phyloP scores from a whole-genome alignment of 2,888 invertebrate species.

The Lasius fuliginosus region DNA sequence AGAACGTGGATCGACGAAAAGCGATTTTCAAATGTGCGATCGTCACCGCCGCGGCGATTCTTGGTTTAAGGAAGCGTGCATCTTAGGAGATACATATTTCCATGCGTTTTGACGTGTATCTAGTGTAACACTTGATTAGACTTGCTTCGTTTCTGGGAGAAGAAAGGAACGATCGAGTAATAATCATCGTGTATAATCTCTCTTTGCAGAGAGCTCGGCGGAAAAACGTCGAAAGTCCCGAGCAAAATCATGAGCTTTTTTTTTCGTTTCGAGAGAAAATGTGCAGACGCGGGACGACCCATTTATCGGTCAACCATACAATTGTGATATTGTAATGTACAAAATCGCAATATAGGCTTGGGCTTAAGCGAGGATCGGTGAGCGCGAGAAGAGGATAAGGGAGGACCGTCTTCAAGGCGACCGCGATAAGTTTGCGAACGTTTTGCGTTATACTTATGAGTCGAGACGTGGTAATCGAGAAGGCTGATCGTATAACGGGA shows the following conservation, averaged over 20 bases:
- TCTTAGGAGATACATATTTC: not conserved
- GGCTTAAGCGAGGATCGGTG: slow-evolving; percentile 47
- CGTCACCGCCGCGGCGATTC: not conserved
- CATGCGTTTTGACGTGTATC: not conserved
- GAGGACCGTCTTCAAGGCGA: not conserved
- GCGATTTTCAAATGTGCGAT: slow-evolving; percentile 8
- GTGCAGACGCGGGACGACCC: slow-evolving; percentile 68
- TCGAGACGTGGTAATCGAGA: not conserved
- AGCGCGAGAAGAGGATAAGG: slow-evolving; percentile 41
- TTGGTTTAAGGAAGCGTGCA: too few relatives aligned
- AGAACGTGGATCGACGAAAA: slow-evolving; percentile 36
- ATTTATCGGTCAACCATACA: slow-evolving; percentile 77
- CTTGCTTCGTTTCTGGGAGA: not conserved
- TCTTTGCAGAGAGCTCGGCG: too few relatives aligned
- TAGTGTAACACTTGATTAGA: not conserved
- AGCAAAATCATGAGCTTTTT: not conserved
- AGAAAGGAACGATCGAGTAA: not conserved
- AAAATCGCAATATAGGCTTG: slow-evolving; percentile 80
- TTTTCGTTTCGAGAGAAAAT: not conserved
- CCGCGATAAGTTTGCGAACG: not conserved
- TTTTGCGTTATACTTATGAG: not conserved
- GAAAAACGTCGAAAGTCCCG: not conserved
- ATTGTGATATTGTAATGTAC: slow-evolving; percentile 86
- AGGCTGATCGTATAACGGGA: not conserved
- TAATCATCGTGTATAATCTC: not conserved